Base-by-base conservation (phyloP, 2,113 vertebrate genomes). In the Cyrtonyx montezumae region DNA sequence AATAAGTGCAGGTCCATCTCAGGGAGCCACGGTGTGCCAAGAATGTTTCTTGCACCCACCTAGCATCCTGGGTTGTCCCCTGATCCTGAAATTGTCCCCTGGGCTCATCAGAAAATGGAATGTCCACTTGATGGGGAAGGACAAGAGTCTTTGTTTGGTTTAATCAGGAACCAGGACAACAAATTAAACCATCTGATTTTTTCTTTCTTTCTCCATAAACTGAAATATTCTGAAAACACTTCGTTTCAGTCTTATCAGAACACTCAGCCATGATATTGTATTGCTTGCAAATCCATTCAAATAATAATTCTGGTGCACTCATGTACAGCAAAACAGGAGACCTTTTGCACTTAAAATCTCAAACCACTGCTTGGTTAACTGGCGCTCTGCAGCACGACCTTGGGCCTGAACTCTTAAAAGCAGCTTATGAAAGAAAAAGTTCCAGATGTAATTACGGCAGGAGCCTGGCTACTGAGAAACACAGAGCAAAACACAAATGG, bases 401-500 rank as follows among this genome's bases (percentile, higher is more conserved):
- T 88, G 90, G 74, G 16, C 37, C 65, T 58, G 49, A 81, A 45
- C 4, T 13, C 77, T 78, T 37, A 88, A 91, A 49, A 40, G 8
- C 40, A 84, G 48, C 51, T 79, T 65, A 81, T 49, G 71, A 79
- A 86, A 82, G 48, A 49, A 76, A 84, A 89, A 19, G 53, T 16
- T 95, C 49, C 73, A 90, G 89, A 66, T 93, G 43, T 59, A 93
- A 79, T 63, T 81, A 89, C 3, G 1, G 48, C 83, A 92, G 61
- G 45, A 84, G 63, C 22, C 81, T 79, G 79, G 40, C 46, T 78
- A 42, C 59, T 46, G 42, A 73, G 61, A 84, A 87, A 87, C 84
- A 91, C 37, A 61, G 79, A 82, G 66, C 67, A 86, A 70, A 90
- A 90, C 70, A 90, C 66, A 88, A 92, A 91, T 37, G 69, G 59